These are phyloP conservation scores for Scleropages formosus DNA, from an alignment of 2,797 vertebrate genomes.

Conservation along the genomic window DNA sequence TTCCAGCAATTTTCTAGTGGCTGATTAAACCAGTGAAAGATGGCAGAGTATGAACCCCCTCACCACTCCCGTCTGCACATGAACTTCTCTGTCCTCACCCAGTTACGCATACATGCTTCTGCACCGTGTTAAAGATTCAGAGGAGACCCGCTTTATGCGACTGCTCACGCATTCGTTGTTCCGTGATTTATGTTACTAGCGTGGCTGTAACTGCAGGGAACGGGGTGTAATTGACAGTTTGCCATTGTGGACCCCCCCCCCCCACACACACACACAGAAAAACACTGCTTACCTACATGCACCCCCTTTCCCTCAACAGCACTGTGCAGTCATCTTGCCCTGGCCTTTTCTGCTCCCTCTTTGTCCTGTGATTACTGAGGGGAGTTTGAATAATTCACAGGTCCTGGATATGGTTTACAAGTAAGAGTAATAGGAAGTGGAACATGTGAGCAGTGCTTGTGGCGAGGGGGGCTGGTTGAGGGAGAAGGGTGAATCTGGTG, in stretches of 20 bases:
- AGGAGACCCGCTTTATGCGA: neutral
- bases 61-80: too few relatives aligned
- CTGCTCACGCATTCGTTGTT: neutral
- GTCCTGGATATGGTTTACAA: constrained; percentile 37
- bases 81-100: too few relatives aligned
- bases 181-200: neutral
- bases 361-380: constrained; percentile 21
- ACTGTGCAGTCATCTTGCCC: neutral
- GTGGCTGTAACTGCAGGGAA: neutral
- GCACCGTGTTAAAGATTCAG: too few relatives aligned
- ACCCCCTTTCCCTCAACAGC: neutral
- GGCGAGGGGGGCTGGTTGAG: neutral
- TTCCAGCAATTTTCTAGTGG: too few relatives aligned
- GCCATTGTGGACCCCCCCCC: neutral
- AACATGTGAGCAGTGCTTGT: constrained; percentile 10
- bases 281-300: neutral
- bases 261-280: too few relatives aligned
- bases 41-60: too few relatives aligned
- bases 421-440: constrained; percentile 45
- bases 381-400: constrained; percentile 45
- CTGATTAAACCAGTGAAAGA: too few relatives aligned
- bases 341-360: neutral
- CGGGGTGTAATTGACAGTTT: constrained; percentile 15
- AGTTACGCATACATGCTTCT: too few relatives aligned
- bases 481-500: constrained; percentile 26